Conservation (phyloP, 2,113 vertebrate species). For the Perognathus longimembris region DNA sequence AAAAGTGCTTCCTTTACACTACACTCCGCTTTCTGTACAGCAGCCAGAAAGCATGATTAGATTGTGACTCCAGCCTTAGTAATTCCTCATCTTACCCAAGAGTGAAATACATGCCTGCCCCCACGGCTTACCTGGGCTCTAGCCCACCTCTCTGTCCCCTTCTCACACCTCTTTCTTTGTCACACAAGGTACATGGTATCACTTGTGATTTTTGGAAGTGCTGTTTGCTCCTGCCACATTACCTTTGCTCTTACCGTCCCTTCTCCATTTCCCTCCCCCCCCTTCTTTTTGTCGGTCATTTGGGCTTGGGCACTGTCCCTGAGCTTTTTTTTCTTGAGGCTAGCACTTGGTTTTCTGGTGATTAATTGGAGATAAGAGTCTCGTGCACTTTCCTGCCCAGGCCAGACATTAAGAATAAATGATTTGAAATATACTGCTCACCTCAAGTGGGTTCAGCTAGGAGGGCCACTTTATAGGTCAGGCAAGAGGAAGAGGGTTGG, state of each 20-base stretch:
- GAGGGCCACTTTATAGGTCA: too few relatives aligned
- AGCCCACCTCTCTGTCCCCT: neutral
- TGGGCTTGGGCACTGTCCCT: too few relatives aligned
- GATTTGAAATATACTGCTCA: too few relatives aligned
- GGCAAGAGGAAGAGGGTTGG: too few relatives aligned
- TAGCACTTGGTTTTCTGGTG: too few relatives aligned
- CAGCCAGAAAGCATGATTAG: neutral
- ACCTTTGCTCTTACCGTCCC: neutral
- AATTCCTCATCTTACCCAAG: neutral
- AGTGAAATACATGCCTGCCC: neutral
- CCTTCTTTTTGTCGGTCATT: too few relatives aligned
- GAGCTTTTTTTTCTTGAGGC: too few relatives aligned
- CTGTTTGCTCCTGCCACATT: neutral
- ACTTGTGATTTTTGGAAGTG: neutral
- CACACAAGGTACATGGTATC: too few relatives aligned
- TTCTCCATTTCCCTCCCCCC: rapidly evolving
- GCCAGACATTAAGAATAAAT: too few relatives aligned
- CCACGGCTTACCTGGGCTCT: neutral
- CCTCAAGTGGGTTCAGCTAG: too few relatives aligned
- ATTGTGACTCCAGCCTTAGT: neutral
- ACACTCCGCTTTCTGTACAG: neutral
- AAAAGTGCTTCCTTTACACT: neutral
- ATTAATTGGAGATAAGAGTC: too few relatives aligned
- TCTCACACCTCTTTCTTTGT: neutral
- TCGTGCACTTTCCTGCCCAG: too few relatives aligned